Percentiles rank a stretch among this genome's conserved stretches.
Conservation (phyloP, 1,140 invertebrate genomes). For the Drosophila serrata region DNA sequence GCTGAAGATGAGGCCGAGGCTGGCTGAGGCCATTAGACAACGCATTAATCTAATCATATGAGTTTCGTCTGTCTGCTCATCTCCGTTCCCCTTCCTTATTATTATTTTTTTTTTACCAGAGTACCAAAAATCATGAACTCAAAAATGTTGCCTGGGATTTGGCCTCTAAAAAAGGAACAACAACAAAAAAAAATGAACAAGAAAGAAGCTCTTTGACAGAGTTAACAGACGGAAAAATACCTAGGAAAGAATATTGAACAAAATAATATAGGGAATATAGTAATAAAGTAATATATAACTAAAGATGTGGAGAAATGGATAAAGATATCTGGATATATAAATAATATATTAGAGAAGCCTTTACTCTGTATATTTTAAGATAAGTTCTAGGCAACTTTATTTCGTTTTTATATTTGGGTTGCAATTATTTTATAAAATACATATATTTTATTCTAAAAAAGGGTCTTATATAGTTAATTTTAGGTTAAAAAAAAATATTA, state of each 20-base stretch:
- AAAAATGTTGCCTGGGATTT: conserved; percentile 45
- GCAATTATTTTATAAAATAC: too few species aligned
- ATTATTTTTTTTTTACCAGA: neutral
- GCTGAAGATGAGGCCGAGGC: neutral
- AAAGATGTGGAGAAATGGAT: too few species aligned
- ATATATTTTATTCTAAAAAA: too few species aligned
- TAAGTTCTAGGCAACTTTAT: too few species aligned
- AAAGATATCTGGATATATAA: too few species aligned
- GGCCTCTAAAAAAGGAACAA: neutral
- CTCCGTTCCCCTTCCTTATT: neutral
- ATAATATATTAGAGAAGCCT: too few species aligned
- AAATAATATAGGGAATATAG: neutral
- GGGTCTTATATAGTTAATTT: too few species aligned
- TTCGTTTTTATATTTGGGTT: too few species aligned
- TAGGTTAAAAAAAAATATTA: too few species aligned
- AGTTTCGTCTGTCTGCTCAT: conserved; percentile 43
- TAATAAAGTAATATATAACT: neutral
- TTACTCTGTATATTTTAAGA: too few species aligned
- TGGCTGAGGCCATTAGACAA: conserved; percentile 67
- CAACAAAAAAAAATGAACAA: neutral
- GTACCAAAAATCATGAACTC: conserved; percentile 73
- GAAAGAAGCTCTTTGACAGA: too few species aligned
- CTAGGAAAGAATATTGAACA: neutral
- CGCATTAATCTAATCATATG: conserved; percentile 82
- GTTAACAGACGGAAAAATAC: neutral